phyloP scores from a whole-genome alignment of 2,888 invertebrate genomes.

The Sphaeridia pumilis region DNA sequence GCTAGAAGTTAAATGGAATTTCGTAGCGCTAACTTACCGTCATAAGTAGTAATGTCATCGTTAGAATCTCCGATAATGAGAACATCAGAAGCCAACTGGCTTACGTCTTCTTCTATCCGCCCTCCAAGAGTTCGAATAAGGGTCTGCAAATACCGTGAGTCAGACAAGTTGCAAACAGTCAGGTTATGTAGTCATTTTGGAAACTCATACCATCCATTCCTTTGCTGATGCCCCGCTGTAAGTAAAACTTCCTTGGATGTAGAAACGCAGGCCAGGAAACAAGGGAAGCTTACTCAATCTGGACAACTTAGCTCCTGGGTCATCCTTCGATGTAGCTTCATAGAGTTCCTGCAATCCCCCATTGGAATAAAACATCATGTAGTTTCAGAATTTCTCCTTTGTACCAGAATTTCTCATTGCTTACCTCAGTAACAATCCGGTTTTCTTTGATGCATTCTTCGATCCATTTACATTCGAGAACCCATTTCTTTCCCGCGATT shows the following conservation, averaged over 20 bases:
- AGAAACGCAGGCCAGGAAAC: constrained; percentile 25
- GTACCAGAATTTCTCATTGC: too few species aligned
- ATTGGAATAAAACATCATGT: too few species aligned
- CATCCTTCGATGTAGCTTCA: constrained; percentile 26
- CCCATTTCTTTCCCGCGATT: constrained; percentile 33
- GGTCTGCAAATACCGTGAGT: constrained; percentile 19
- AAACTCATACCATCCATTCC: constrained; percentile 29
- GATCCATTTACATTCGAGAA: constrained; percentile 31
- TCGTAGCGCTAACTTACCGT: too few species aligned
- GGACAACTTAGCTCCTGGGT: constrained; percentile 21
- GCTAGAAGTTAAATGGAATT: too few species aligned
- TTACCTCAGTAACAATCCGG: constrained; percentile 24
- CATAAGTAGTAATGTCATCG: constrained; percentile 13
- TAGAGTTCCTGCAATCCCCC: constrained; percentile 16
- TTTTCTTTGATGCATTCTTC: constrained; percentile 22
- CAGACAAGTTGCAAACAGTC: too few species aligned
- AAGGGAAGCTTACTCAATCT: constrained; percentile 14
- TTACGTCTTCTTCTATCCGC: constrained; percentile 12
- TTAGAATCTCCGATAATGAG: constrained; percentile 24
- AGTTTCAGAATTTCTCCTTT: too few species aligned
- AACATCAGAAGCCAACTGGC: constrained; percentile 4
- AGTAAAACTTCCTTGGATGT: constrained; percentile 19
- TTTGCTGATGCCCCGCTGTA: constrained; percentile 22
- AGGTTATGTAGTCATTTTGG: too few species aligned
- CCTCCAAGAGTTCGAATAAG: constrained; percentile 25